Evolutionary conservation across 2,888 invertebrate species (phyloP), one percentile per base, ranked within the genome.

Genomic region (Drosophila mercatorum): DNA sequence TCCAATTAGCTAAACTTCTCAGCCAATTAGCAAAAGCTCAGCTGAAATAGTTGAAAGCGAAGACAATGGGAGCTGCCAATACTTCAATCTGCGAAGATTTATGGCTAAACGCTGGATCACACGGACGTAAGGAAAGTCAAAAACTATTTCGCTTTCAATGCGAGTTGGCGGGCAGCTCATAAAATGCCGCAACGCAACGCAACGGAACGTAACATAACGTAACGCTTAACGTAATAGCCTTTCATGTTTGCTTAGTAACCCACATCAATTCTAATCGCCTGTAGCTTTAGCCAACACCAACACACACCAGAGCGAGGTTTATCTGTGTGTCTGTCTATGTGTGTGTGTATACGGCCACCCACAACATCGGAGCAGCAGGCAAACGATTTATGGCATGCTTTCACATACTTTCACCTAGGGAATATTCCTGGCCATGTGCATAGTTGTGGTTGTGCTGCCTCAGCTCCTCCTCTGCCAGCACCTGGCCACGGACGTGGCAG

Each of bases 171-270:
- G 65, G 47, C 71, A 68, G 68, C 71, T 75, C 78, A 68, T 80
- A 80, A 80, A 79, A 80, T 76, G 80, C 79, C 80, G 69, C 60
- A 71, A 68, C 82, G 69, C 40, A 80, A 72, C 77, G 17, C 17
- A 17, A 17, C 77, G 17, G 0, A 17, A 17, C 17, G 63, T 47
- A 83, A 78, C 82, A 75, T 71, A 87, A 84, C 88, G 85, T 79
- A 87, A 81, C 85, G 85, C 82, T 87, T 84, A 87, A 79, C 83
- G 88, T 87, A 89, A 89, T 87, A 87, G 86, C 89, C 84, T 89
- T 87, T 87, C 85, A 89, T 87, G 87, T 89, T 89, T 87, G 88
- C 88, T 88, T 81, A 88, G 89, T 85, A 87, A 89, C 87, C 87
- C 88, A 88, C 87, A 87, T 87, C 87, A 87, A 88, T 87, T 88